phyloP scores from a whole-genome alignment of 1,140 invertebrate species.

The roundworm (Caenorhabditis elegans) region WBcel235 BX284606.5:2498501-2499000 shows the following conservation, averaged over 20 bases:
- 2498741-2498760: not conserved
- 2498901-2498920: not conserved
- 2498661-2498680: no score
- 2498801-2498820: slow-evolving; percentile 24
- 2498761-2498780: not conserved
- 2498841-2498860: slow-evolving; percentile 15
- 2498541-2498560: no score
- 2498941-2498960: no score
- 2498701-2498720: slow-evolving; percentile 8
- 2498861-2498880: slow-evolving; percentile 1
- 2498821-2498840: slow-evolving; percentile 13
- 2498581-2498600: no score
- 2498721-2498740: slow-evolving; percentile 32
- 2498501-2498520: no score
- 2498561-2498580: no score
- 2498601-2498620: no score
- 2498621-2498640: no score
- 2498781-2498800: not conserved
- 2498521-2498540: no score
- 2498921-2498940: not conserved
- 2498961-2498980: not conserved
- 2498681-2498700: not conserved
- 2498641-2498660: no score
- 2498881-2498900: not conserved
- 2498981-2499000: not conserved